A percentile compares a stretch with the other conserved stretches of the same genome.
phyloP scores from a whole-genome alignment of 2,888 invertebrate species.

The Platycnemis pennipes region DNA sequence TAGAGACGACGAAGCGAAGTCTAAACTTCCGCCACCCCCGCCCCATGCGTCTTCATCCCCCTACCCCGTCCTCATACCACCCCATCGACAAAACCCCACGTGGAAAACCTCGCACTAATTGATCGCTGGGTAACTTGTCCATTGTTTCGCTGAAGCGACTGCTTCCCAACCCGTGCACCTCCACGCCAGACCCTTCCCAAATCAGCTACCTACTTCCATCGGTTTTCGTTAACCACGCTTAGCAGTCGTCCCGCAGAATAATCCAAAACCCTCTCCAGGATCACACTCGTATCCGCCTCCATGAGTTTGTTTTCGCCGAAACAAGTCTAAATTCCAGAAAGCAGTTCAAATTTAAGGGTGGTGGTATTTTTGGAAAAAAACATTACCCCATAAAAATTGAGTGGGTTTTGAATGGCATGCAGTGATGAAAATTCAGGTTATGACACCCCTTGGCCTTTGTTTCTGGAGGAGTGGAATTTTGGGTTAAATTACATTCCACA shows the following conservation, averaged over 20 bases:
- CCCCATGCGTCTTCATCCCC: not conserved
- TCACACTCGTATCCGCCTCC: not conserved
- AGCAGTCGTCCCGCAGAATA: not conserved
- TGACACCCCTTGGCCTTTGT: no score
- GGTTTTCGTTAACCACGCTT: not conserved
- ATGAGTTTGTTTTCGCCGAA: not conserved
- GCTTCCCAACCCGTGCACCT: not conserved
- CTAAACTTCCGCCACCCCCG: not conserved
- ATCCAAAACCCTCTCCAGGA: not conserved
- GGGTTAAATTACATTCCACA: no score
- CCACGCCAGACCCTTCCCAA: not conserved
- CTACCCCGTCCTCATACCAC: not conserved
- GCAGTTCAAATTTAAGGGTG: not conserved
- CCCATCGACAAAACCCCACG: not conserved
- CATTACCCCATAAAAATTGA: no score
- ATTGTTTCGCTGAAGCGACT: constrained; percentile 49
- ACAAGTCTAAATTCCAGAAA: not conserved
- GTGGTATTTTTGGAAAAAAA: no score
- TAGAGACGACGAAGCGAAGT: not conserved
- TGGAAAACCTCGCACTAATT: constrained; percentile 17
- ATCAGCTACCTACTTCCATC: not conserved
- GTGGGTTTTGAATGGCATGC: no score
- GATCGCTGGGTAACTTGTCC: constrained; percentile 38
- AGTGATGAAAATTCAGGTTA: no score
- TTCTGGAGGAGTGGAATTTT: no score